Base-by-base conservation (phyloP, 2,797 vertebrate species). In the Coregonus ussuriensis region DNA sequence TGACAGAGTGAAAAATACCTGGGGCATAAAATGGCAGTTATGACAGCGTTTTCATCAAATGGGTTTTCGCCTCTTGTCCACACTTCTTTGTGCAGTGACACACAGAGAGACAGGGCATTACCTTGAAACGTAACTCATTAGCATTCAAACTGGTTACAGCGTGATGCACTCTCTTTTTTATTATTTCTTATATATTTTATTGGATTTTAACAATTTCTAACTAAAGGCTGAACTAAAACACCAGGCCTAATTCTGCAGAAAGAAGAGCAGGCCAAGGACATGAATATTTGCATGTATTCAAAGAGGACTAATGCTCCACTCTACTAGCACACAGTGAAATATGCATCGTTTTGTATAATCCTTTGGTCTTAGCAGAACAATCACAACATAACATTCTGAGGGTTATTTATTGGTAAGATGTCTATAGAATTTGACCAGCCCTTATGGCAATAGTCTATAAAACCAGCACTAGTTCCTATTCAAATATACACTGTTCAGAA, bases 211-310 rank as follows among this genome's bases (percentile, higher is more conserved):
- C 59, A 62, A 53, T 51, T 76, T 76, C 56, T 29, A 29, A 47
- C 9, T n/a, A 16, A 66, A 62, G 59, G 25, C 25, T 6, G 67
- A 74, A 75, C 1, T 54, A 21, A 79, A 70, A 72, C 6, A 52
- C n/a, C 11, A 63, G 21, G 59, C 5, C 68, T 65, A 4, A 56
- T 11, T 33, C 63, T 47, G 1, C 6, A 68, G 6, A 77, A 47
- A 47, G 18, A 76, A 7, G 33, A 25, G 0, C 72, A 78, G 73
- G 72, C 72, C 25, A 47, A 81, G 62, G 18, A 74, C 59, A 51
- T 29, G 70, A 76, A 72, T 78, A 71, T 79, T 84, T 85, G 68
- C 75, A 82, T 84, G 77, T 74, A 83, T 82, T 85, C 77, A 86
- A 82, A 80, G 63, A 56, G 62, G 77, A 83, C 81, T 86, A 75